Evolutionary conservation across 2,113 vertebrate genomes (phyloP).

Genomic region (Sylvilagus bachmani): DNA sequence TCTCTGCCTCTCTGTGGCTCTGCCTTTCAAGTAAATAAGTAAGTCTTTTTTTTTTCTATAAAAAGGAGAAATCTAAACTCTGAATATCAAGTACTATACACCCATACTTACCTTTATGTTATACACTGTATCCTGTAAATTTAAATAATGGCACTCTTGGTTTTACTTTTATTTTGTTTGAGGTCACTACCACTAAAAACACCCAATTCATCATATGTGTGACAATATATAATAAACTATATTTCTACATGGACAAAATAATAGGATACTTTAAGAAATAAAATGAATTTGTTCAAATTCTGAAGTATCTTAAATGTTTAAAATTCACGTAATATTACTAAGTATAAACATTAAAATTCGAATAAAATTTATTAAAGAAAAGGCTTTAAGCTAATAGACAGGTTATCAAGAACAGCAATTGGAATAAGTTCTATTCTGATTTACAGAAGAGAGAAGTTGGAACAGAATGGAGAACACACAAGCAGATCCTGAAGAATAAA

Average conservation of each 20-base stretch:
- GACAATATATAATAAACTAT: not conserved
- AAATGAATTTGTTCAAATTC: not conserved
- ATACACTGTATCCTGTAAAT: not conserved
- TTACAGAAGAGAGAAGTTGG: not conserved
- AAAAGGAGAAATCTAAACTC: not conserved
- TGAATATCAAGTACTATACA: conserved; percentile 17
- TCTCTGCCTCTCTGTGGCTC: too few relatives aligned
- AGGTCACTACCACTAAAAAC: not conserved
- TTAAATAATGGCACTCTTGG: not conserved
- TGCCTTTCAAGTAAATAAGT: too few relatives aligned
- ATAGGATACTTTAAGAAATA: not conserved
- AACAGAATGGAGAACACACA: not conserved
- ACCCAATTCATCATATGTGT: not conserved
- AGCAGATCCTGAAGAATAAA: not conserved
- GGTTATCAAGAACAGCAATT: not conserved
- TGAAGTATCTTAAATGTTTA: not conserved
- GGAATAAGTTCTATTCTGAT: not conserved
- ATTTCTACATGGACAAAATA: not conserved
- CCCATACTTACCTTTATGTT: not conserved
- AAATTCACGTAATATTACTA: not conserved
- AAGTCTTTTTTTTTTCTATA: too few relatives aligned
- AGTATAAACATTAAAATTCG: not conserved
- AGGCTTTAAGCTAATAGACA: not conserved
- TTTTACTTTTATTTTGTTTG: conserved; percentile 13
- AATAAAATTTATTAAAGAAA: not conserved